Evolutionary conservation across 2,797 vertebrate species (phyloP).

Genomic region (Paramormyrops hopkinsi): DNA sequence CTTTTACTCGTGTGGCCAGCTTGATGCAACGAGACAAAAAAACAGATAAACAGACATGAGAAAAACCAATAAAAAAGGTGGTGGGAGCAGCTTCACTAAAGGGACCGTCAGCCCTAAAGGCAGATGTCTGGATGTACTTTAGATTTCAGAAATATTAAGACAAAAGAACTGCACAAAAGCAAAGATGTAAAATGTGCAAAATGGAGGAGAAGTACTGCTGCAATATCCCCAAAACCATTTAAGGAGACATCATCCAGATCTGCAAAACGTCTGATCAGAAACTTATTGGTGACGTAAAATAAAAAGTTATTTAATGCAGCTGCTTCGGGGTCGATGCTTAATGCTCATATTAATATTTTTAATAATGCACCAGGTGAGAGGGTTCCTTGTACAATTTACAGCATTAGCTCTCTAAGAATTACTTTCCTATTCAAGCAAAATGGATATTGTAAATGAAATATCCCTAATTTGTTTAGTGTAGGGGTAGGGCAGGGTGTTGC

Average conservation of each 20-base stretch:
- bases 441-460: neutral
- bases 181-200: neutral
- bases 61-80: neutral
- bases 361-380: neutral
- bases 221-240: neutral
- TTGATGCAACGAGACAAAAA: neutral
- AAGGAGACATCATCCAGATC: neutral
- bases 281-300: neutral
- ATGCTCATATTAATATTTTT: neutral
- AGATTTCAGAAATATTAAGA: neutral
- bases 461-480: neutral
- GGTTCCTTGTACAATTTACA: neutral
- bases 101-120: neutral
- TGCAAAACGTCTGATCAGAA: neutral
- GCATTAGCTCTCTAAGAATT: neutral
- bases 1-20: neutral
- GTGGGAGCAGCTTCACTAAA: neutral
- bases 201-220: neutral
- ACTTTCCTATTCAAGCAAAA: neutral
- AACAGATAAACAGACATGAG: neutral
- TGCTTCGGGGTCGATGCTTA: neutral
- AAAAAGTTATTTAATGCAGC: neutral
- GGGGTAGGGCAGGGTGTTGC: neutral
- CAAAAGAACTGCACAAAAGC: neutral
- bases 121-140: neutral